Percentiles rank a stretch among this genome's conserved stretches.
Conservation (phyloP, 2,113 vertebrate species). For the Spea bombifrons region DNA sequence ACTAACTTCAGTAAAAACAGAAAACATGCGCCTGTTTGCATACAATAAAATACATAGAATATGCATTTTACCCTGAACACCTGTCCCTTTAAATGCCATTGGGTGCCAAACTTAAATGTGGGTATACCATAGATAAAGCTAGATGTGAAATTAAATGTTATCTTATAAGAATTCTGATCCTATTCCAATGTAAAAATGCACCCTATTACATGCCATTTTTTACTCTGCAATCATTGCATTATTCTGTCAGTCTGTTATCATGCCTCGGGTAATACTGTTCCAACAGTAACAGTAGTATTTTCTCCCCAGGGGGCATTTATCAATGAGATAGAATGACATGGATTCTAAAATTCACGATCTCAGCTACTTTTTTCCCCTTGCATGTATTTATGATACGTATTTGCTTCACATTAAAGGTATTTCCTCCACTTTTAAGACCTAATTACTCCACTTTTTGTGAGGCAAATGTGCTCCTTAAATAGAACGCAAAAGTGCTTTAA, state of each 20-base stretch:
- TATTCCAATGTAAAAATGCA: background rate
- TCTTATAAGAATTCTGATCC: too few relatives aligned
- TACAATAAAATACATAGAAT: too few relatives aligned
- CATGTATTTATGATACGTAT: background rate
- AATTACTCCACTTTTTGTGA: slow-evolving; percentile 35
- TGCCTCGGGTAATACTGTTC: background rate
- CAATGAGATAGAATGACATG: slow-evolving; percentile 11
- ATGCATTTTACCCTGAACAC: too few relatives aligned
- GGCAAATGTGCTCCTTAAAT: slow-evolving; percentile 27
- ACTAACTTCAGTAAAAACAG: too few relatives aligned
- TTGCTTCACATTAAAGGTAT: slow-evolving; percentile 28
- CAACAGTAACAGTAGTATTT: background rate
- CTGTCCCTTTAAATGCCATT: too few relatives aligned
- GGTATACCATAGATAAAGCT: too few relatives aligned
- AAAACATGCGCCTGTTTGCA: too few relatives aligned
- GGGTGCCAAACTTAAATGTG: too few relatives aligned
- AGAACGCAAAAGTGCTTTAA: slow-evolving; percentile 38
- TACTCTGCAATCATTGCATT: slow-evolving; percentile 9
- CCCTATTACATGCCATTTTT: slow-evolving; percentile 8
- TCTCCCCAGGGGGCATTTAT: slow-evolving; percentile 26
- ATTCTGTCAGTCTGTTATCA: slow-evolving; percentile 14
- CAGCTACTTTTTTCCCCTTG: background rate
- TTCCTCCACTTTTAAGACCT: slow-evolving; percentile 28
- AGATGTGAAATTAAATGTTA: too few relatives aligned
- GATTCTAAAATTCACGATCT: slow-evolving; percentile 7